phyloP scores from a whole-genome alignment of 2,888 invertebrate species.

The Odontothrips loti region DNA sequence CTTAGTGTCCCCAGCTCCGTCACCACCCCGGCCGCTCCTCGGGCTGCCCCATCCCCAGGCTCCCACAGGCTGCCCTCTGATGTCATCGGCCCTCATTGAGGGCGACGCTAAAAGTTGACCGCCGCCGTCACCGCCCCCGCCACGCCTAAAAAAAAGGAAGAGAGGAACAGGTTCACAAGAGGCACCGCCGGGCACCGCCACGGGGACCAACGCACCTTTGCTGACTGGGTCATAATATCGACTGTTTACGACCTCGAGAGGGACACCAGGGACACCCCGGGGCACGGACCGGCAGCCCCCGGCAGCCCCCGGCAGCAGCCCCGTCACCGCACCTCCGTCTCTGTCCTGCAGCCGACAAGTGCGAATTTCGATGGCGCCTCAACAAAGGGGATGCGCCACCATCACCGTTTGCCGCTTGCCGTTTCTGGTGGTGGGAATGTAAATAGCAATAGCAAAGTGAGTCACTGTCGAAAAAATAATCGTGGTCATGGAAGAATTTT shows the following conservation, averaged over 20 bases:
- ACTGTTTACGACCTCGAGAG: background rate
- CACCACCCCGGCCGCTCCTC: no score
- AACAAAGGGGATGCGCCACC: no score
- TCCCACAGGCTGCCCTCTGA: background rate
- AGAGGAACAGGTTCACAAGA: constrained; percentile 9
- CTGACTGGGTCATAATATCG: background rate
- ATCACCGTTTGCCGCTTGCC: no score
- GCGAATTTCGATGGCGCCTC: background rate
- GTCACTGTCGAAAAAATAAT: background rate
- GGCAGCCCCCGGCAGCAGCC: background rate
- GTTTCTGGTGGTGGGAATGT: no score
- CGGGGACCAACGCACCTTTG: no score
- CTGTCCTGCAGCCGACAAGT: background rate
- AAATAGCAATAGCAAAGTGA: background rate
- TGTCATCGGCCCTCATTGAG: background rate
- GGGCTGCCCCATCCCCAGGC: no score
- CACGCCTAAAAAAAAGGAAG: no score
- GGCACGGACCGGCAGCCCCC: background rate
- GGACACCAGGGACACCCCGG: background rate
- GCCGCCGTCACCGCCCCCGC: background rate
- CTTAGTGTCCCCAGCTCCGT: no score
- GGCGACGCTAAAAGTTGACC: background rate
- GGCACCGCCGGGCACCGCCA: background rate
- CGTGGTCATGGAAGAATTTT: no score
- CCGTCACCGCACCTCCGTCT: no score